These are phyloP conservation scores for Gallinago solitaria DNA, from an alignment of 2,797 vertebrate genomes.

Conservation along the genomic window DNA sequence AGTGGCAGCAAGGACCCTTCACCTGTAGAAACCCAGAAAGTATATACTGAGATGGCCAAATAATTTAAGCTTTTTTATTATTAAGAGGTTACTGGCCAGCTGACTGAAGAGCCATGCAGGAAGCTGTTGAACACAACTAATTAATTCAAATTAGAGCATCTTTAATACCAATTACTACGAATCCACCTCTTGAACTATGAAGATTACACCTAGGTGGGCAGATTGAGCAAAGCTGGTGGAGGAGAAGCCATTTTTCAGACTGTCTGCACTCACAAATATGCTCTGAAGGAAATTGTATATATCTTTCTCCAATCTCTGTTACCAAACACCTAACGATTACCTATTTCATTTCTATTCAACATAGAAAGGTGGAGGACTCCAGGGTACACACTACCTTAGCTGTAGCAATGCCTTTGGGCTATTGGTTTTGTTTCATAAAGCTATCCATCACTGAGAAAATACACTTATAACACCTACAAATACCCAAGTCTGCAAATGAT, in stretches of 20 bases:
- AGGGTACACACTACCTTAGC: neutral
- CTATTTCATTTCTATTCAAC: neutral
- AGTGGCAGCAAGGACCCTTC: neutral
- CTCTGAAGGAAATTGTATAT: neutral
- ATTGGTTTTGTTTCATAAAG: neutral
- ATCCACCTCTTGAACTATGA: neutral
- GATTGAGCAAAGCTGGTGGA: neutral
- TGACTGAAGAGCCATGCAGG: neutral
- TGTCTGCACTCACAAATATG: neutral
- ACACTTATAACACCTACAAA: neutral
- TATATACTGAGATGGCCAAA: neutral
- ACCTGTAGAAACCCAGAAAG: neutral
- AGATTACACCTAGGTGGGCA: neutral
- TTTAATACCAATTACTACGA: neutral
- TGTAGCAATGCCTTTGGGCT: neutral
- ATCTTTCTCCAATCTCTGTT: no score
- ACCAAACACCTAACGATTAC: neutral
- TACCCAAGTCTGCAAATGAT: neutral
- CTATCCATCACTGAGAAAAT: neutral
- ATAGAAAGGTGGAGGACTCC: neutral
- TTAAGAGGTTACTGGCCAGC: neutral
- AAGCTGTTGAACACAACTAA: neutral
- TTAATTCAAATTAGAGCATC: neutral
- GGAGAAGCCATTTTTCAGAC: neutral
- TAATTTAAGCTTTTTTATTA: neutral